These are phyloP conservation scores for Chloromyia formosa DNA, from an alignment of 2,888 invertebrate genomes.

Conservation along the genomic window DNA sequence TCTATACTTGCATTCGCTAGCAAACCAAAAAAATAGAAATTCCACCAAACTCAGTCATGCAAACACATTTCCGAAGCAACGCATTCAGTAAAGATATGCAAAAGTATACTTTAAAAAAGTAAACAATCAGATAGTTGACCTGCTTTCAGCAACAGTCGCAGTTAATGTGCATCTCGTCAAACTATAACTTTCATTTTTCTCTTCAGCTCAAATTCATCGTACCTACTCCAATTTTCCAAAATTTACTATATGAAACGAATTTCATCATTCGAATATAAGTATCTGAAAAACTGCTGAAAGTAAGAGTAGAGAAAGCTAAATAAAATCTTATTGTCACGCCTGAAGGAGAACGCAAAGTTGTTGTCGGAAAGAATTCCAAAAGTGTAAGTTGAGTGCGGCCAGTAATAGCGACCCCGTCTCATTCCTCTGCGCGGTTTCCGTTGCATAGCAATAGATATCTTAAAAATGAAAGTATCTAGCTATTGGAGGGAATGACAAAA, in stretches of 20 bases:
- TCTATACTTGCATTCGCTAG: too few species aligned
- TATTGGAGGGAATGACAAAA: constrained; percentile 2
- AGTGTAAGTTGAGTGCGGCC: not conserved
- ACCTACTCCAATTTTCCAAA: constrained; percentile 24
- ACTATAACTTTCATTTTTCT: constrained; percentile 29
- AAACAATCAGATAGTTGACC: constrained; percentile 5
- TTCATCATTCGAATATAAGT: not conserved
- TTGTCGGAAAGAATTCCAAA: constrained; percentile 14
- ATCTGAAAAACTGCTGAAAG: constrained; percentile 16
- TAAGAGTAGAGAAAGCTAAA: constrained; percentile 29
- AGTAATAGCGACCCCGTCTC: not conserved
- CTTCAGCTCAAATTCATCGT: constrained; percentile 7
- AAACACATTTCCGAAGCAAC: too few species aligned
- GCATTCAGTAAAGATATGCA: too few species aligned
- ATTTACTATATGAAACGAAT: constrained; percentile 5
- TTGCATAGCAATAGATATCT: not conserved
- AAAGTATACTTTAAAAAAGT: not conserved
- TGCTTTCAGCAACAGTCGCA: not conserved
- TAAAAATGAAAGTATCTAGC: constrained; percentile 21
- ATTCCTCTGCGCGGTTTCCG: not conserved
- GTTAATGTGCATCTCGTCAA: not conserved
- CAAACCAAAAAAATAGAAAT: too few species aligned
- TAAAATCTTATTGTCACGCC: constrained; percentile 25
- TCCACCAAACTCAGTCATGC: too few species aligned
- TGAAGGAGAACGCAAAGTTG: not conserved